Base-by-base conservation (phyloP, 2,797 vertebrate species). In the Fistularia tabacaria region DNA sequence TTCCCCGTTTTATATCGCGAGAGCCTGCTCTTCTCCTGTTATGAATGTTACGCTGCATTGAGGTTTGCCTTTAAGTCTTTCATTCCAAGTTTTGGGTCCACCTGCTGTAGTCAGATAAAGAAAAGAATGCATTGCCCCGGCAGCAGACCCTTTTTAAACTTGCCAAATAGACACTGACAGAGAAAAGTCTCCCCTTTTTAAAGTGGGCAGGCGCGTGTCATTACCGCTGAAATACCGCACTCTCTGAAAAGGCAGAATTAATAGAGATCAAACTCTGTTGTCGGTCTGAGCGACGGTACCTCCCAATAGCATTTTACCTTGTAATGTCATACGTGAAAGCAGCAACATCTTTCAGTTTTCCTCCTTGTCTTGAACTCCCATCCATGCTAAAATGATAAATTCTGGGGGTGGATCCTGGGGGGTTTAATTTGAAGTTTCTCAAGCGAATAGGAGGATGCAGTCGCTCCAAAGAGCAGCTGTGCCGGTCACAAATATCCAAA, bases 11-110 rank as follows among this genome's bases (percentile, higher is more conserved):
- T 50, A 38, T 87, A 85, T 84, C 76, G 73, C 78, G 64, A 83
- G 81, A 87, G 71, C 76, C 79, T 75, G 76, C 77, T 69, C 76
- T 83, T 69, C 65, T 62, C 77, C 71, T 72, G 80, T 84, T 84
- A 83, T 90, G 83, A 87, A 75, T 65, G 83, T 85, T 79, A 65
- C 45, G 68, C 75, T 64, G 64, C 81, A 73, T 85, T 53, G 14
- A 69, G 74, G 76, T 76, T 76, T 66, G 69, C 78, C 74, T 54
- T 68, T 7, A 57, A 65, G 51, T 61, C 64, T 68, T 73, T 74
- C 79, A 72, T 44, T 57, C 76, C 73, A 73, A 49, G 0, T 83
- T 86, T 85, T 83, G 80, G 76, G 83, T 84, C 78, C 77, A 71
- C 78, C 73, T 76, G 70, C 69, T 63, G 58, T 62, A 71, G 77